Conservation (phyloP, 2,113 vertebrate genomes). For the Mellivora capensis region DNA sequence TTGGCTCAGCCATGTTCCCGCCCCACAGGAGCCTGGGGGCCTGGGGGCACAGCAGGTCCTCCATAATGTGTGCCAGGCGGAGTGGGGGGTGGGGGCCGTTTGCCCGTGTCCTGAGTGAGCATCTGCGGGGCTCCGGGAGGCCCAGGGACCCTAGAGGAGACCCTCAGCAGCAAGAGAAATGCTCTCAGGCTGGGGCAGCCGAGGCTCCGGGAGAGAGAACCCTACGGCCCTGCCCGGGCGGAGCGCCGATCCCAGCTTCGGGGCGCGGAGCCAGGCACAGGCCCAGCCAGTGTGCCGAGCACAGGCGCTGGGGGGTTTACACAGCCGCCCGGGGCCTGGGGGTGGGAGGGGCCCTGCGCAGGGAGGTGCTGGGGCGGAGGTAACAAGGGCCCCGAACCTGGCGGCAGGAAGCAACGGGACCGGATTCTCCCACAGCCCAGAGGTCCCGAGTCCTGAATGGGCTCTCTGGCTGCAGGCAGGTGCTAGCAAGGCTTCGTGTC, state of each 20-base stretch:
- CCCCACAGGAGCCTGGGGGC: not conserved
- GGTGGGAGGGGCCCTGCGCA: rapidly evolving
- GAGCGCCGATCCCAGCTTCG: rapidly evolving
- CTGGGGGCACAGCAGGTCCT: too few species aligned
- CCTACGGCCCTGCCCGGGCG: not conserved
- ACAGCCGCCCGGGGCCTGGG: not conserved
- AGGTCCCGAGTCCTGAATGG: rapidly evolving
- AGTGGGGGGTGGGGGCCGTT: not conserved
- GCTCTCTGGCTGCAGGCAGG: too few species aligned
- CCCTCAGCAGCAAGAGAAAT: too few species aligned
- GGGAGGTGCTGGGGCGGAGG: too few species aligned
- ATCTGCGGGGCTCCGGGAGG: not conserved
- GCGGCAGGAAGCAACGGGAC: too few species aligned
- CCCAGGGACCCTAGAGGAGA: rapidly evolving
- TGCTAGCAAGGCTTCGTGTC: rapidly evolving
- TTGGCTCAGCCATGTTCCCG: not conserved
- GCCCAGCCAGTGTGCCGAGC: rapidly evolving
- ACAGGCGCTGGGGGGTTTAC: rapidly evolving
- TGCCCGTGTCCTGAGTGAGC: not conserved
- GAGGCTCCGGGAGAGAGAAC: not conserved
- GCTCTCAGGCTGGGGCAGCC: not conserved
- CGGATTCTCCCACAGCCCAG: rapidly evolving
- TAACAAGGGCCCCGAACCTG: not conserved
- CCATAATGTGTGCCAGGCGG: too few species aligned
- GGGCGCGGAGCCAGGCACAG: not conserved